Conservation (phyloP, 2,888 invertebrate species). For the Flexamia atlantica region DNA sequence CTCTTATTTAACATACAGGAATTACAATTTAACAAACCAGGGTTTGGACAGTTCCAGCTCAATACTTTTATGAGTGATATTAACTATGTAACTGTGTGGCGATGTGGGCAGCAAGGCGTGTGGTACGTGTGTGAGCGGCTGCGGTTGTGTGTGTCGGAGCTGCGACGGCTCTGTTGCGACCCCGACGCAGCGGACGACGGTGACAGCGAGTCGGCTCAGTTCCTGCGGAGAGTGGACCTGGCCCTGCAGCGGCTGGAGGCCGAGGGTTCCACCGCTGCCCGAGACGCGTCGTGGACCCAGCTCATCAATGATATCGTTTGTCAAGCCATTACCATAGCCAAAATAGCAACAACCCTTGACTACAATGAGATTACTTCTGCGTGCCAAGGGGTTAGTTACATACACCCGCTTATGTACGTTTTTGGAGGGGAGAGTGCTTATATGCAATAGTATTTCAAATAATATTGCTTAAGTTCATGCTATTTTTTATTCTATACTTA, state of each 20-base stretch:
- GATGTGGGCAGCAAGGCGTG: constrained; percentile 66
- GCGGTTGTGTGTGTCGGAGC: constrained; percentile 67
- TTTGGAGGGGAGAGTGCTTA: too few species aligned
- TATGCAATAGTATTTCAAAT: too few species aligned
- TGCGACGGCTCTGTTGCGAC: constrained; percentile 62
- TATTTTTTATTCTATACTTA: too few species aligned
- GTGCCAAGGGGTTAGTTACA: constrained; percentile 73
- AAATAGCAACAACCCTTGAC: constrained; percentile 74
- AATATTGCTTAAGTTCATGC: too few species aligned
- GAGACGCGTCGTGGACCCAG: constrained; percentile 66
- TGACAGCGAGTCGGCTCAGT: constrained; percentile 65
- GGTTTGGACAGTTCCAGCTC: too few species aligned
- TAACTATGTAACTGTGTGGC: too few species aligned
- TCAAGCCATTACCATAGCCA: constrained; percentile 75
- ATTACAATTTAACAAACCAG: too few species aligned
- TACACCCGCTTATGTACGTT: too few species aligned
- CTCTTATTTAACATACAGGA: too few species aligned
- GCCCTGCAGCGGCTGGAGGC: constrained; percentile 58
- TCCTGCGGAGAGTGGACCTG: constrained; percentile 65
- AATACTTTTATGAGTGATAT: too few species aligned
- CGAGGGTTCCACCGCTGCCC: neutral
- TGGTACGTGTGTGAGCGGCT: constrained; percentile 67
- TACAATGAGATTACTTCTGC: constrained; percentile 74
- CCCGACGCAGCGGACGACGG: constrained; percentile 56
- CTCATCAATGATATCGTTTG: constrained; percentile 74